These are phyloP conservation scores for Epinephelus moara DNA, from an alignment of 2,113 vertebrate species.

Conservation along the genomic window DNA sequence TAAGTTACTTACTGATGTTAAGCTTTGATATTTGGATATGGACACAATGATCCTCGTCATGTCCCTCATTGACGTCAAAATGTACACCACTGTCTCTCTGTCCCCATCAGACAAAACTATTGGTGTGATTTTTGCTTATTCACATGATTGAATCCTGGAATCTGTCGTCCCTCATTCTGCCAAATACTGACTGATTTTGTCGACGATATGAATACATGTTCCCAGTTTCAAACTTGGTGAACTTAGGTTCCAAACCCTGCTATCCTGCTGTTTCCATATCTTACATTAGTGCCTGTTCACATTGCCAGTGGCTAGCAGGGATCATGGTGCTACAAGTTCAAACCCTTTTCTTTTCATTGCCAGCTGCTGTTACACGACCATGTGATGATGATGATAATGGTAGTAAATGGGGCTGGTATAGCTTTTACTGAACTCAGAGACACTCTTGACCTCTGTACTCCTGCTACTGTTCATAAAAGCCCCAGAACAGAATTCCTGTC, in stretches of 20 bases:
- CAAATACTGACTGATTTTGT: neutral
- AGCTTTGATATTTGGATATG: neutral
- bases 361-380: conserved; percentile 34
- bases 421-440: conserved; percentile 53
- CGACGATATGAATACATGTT: neutral
- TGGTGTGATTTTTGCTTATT: neutral
- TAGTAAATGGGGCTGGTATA: conserved; percentile 34
- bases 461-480: conserved; percentile 27
- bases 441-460: conserved; percentile 68
- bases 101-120: neutral
- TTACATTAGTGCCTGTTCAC: conserved; percentile 3
- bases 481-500: conserved; percentile 36
- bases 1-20: neutral
- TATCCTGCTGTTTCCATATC: neutral
- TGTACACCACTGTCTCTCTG: neutral
- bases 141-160: neutral
- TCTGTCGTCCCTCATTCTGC: neutral
- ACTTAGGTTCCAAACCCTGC: neutral
- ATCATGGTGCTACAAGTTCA: neutral
- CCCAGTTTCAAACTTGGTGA: neutral
- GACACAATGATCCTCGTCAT: neutral
- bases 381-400: conserved; percentile 37
- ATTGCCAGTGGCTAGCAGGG: neutral
- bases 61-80: neutral
- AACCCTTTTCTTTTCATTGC: neutral